Base-by-base conservation (phyloP, 2,113 vertebrate species). In the Numida meleagris region DNA sequence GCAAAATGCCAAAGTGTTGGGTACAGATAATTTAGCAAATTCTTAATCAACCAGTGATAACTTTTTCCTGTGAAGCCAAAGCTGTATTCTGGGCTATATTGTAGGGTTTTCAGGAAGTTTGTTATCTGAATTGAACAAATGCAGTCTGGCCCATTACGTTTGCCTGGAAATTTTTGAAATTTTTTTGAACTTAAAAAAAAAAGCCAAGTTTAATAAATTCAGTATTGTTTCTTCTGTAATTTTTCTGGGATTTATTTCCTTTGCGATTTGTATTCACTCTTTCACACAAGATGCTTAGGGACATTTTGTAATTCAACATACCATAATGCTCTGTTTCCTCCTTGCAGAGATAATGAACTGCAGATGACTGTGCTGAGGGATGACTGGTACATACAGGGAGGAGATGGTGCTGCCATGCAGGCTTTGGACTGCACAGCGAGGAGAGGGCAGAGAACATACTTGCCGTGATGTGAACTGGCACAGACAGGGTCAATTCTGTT, bases 51-150 rank as follows among this genome's bases (percentile, higher is more conserved):
- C 20, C 14, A 65, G 12, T 18, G 55, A 70, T 50, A 43, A 86
- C 3, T 90, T 95, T 89, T 86, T 48, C n/a, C 43, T 83, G 43
- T 12, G 27, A 91, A 77, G 29, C 19, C 53, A 89, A 80, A 77
- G 29, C 38, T 76, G 42, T 6, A 13, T 57, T 79, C 27, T 3
- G 0, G 45, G 48, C 13, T 90, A 4, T 50, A 88, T 81, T 21
- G 12, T 24, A 65, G 29, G 38, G 14, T 18, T 82, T 90, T 83
- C 82, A 72, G 65, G 43, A 85, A 82, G 46, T 12, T 67, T 51
- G 25, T 94, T 93, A 78, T 55, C 68, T 84, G 66, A 66, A 76
- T 79, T 33, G 82, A 91, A 86, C 27, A 79, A 91, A 91, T 80
- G 16, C 14, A 86, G 42, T 62, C 48, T 73, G 68, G 16, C 16